Evolutionary conservation across 2,797 vertebrate genomes (phyloP).

Genomic region (Schizothorax lantsangensis): DNA sequence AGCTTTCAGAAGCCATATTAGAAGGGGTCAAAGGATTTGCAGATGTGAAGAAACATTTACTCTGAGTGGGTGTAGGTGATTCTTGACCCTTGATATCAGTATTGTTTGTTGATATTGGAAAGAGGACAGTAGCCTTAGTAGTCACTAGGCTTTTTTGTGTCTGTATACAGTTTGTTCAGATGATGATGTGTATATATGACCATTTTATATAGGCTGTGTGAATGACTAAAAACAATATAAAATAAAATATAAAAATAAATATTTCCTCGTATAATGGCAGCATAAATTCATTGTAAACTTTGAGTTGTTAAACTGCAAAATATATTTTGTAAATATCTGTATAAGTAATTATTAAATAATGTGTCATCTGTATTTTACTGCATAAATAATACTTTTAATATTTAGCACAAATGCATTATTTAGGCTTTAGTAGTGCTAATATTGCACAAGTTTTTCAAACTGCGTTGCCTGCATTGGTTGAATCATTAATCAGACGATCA

Average conservation of each 20-base stretch:
- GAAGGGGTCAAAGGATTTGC: not conserved
- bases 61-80: not conserved
- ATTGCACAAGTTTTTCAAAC: not conserved
- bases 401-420: not conserved
- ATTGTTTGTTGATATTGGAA: not conserved
- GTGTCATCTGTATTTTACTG: not conserved
- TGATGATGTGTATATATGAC: not conserved
- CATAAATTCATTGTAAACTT: not conserved
- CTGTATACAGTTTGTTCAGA: not conserved
- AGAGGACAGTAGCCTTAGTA: not conserved
- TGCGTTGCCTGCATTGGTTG: not conserved
- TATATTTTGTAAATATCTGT: not conserved
- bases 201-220: not conserved
- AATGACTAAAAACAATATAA: not conserved
- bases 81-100: not conserved
- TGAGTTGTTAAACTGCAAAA: not conserved
- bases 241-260: not conserved
- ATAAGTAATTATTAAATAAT: not conserved
- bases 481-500: conserved; percentile 51
- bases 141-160: not conserved
- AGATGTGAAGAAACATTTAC: not conserved
- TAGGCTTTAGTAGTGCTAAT: not conserved
- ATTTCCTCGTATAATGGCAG: not conserved
- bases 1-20: not conserved
- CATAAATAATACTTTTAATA: not conserved